These are phyloP conservation scores for Dolichomitus sp. DNA, from an alignment of 2,888 invertebrate species.

Conservation along the genomic window DNA sequence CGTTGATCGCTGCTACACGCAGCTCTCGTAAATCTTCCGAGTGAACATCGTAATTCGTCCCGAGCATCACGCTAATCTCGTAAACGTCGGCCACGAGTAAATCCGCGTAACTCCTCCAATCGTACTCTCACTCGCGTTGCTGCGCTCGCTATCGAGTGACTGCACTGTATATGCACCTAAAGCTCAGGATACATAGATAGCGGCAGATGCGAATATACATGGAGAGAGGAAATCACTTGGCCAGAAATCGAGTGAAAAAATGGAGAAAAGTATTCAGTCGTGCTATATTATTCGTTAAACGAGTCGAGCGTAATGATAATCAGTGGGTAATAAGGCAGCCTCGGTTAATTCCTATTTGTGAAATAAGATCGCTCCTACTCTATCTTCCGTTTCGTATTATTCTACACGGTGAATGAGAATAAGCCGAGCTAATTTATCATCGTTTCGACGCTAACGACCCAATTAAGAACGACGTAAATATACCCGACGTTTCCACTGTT, in stretches of 20 bases:
- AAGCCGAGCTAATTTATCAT: constrained; percentile 45
- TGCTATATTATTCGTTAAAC: background rate
- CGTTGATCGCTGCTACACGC: constrained; percentile 66
- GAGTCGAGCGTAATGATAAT: background rate
- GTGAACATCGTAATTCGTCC: constrained; percentile 68
- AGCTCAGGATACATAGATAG: constrained; percentile 25
- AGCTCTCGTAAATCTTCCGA: constrained; percentile 70
- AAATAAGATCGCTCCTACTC: constrained; percentile 2
- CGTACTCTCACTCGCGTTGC: constrained; percentile 54
- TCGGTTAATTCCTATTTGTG: constrained; percentile 35
- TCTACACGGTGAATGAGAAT: constrained; percentile 28
- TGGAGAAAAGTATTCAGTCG: constrained; percentile 11
- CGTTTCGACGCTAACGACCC: constrained; percentile 53
- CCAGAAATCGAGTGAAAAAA: constrained; percentile 13
- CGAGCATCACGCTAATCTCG: constrained; percentile 70
- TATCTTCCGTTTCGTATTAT: constrained; percentile 48
- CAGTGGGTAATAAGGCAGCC: constrained; percentile 21
- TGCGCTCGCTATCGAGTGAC: constrained; percentile 24
- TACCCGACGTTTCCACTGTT: constrained; percentile 26
- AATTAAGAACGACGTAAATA: constrained; percentile 53
- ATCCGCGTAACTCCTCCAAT: constrained; percentile 67
- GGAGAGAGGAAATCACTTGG: constrained; percentile 6
- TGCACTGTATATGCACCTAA: constrained; percentile 2
- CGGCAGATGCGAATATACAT: constrained; percentile 23
- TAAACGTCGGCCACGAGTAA: constrained; percentile 70